Conservation (phyloP, 2,888 invertebrate species). For the Saturnia japonica region DNA sequence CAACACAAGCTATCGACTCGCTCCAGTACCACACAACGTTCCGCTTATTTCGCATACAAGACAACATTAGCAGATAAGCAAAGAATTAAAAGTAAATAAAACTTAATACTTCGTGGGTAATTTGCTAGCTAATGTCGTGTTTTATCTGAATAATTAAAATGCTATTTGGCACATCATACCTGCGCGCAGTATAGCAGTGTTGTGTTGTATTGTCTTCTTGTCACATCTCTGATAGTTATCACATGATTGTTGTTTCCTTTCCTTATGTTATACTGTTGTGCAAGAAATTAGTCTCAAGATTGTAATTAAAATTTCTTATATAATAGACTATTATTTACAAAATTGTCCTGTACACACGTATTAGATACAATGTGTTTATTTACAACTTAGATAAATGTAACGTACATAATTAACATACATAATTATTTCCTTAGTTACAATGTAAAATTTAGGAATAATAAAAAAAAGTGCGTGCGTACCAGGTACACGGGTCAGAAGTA, state of each 20-base stretch:
- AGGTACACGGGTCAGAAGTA: too few species aligned
- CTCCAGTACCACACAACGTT: not conserved
- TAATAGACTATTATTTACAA: not conserved
- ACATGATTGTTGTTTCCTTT: constrained; percentile 14
- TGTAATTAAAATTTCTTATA: not conserved
- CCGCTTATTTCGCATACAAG: constrained; percentile 66
- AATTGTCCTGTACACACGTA: not conserved
- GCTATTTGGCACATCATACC: constrained; percentile 69
- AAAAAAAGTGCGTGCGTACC: too few species aligned
- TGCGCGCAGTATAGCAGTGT: constrained; percentile 35
- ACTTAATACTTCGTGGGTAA: constrained; percentile 68
- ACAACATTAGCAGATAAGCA: constrained; percentile 71
- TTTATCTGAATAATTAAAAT: constrained; percentile 79
- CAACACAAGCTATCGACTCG: not conserved
- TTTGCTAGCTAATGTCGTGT: constrained; percentile 73
- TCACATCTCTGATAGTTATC: constrained; percentile 16
- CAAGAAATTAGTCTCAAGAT: constrained; percentile 6
- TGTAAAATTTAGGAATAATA: too few species aligned
- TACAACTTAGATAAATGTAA: not conserved
- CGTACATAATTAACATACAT: too few species aligned
- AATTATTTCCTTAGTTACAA: too few species aligned
- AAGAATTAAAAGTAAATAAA: constrained; percentile 59
- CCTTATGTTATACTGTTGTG: not conserved
- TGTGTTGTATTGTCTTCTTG: too few species aligned
- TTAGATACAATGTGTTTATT: not conserved